Evolutionary conservation across 2,113 vertebrate genomes (phyloP), one percentile per base, ranked within the genome.

Genomic region (Myxocyprinus asiaticus): DNA sequence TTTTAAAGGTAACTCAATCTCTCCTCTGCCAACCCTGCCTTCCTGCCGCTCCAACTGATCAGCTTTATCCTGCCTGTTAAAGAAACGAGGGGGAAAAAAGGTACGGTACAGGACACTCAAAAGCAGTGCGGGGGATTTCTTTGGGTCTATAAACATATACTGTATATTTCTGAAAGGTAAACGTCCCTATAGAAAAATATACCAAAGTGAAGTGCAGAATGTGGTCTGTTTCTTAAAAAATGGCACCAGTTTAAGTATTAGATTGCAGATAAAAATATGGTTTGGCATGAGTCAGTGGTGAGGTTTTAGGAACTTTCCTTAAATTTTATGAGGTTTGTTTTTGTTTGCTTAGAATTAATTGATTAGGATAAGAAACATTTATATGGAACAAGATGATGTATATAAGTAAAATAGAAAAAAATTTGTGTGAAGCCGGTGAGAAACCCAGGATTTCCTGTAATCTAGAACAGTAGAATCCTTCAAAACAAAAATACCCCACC

Each of bases 1-100:
- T 92, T 91, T 91, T 92, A 91, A 90, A 90, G 89, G 92, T 92
- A 93, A 93, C 88, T 76, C 79, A 88, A 92, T 91, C 89, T 87
- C 84, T 86, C 76, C 81, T 76, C 84, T 74, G 85, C 87, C 81
- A 88, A 87, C 85, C 81, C 68, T 87, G 88, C 84, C 87, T 69
- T 79, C 77, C 74, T 76, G 58, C 47, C 9, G 72, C 72, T 79
- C 67, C 45, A 63, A 62, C 69, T 47, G 74, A 76, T 76, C 62
- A 59, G 55, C 81, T 78, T 78, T 68, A 78, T 66, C 55, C 76
- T 33, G 76, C 81, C 71, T 50, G 58, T 91, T 89, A 88, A 78
- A 82, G 15, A n/a, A 7, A 22, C 55, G 61, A 43, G 63, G 62
- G 58, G 69, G 43, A 64, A 75, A 79, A 55, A 33, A 48, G 4